Percentiles rank a stretch among this genome's conserved stretches.
These are phyloP conservation scores for Tamias sibiricus DNA, from an alignment of 2,113 vertebrate species.

Conservation along the genomic window DNA sequence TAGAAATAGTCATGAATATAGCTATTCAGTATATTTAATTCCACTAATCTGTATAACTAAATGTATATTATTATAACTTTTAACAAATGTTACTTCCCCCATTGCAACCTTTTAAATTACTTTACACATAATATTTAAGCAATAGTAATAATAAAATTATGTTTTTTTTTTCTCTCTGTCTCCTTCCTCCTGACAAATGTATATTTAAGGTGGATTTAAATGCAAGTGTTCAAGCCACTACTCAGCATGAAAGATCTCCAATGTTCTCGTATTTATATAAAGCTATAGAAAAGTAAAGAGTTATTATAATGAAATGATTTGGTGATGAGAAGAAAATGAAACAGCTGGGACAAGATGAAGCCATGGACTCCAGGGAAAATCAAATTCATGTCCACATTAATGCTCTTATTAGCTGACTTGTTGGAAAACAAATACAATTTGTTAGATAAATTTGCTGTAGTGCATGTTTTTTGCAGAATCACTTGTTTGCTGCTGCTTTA, in stretches of 20 bases:
- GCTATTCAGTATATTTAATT: conserved; percentile 23
- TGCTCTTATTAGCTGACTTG: conserved; percentile 55
- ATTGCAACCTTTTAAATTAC: neutral
- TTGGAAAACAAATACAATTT: conserved; percentile 77
- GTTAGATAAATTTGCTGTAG: conserved; percentile 65
- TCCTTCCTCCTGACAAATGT: neutral
- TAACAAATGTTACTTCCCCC: neutral
- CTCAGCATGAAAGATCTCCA: neutral
- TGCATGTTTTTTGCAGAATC: conserved; percentile 46
- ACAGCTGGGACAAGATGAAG: conserved; percentile 79
- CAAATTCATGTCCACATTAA: conserved; percentile 52
- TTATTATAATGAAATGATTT: conserved; percentile 67
- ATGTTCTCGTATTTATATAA: neutral
- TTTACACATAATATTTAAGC: neutral
- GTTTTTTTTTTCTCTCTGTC: neutral
- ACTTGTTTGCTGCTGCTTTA: conserved; percentile 34
- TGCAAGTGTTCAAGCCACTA: conserved; percentile 11
- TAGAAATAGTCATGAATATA: neutral
- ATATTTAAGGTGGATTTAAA: neutral
- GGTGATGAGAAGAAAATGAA: conserved; percentile 81
- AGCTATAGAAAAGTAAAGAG: neutral
- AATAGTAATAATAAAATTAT: neutral
- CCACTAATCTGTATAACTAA: neutral
- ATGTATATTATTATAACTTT: neutral
- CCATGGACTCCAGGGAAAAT: conserved; percentile 63